Evolutionary conservation across 1,140 invertebrate species (phyloP), one percentile per base, ranked within the genome.

Genomic region (Drosophila ohnishii): DNA sequence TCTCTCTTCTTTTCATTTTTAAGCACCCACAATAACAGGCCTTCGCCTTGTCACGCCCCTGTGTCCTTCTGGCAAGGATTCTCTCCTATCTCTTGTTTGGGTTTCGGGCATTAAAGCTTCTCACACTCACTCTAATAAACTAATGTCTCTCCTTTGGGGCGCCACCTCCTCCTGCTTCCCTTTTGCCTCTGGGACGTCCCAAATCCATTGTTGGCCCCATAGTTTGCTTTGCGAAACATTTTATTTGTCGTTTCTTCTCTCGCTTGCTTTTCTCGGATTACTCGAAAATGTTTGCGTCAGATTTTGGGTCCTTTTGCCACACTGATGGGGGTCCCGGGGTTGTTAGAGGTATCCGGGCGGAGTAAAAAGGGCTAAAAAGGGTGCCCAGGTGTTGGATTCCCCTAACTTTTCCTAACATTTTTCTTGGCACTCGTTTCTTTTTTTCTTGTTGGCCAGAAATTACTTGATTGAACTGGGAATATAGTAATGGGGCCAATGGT

Each of bases 71-170:
- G 28, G 25, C 14, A 48, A 37, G 61, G 42, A 63, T 61, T n/a
- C 64, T 11, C 64, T 66, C 19, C 34, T 72, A 63, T 71, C 47
- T 71, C 42, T 13, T 60, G 53, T 58, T 66, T 45, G 42, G 63
- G 63, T 30, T 66, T 67, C 39, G 48, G 62, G 73, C 63, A 76
- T 66, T 67, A 71, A 60, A 78, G 61, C 53, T 32, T 57, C 79
- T 45, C 60, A 66, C 66, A 78, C 51, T 55, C 40, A 59, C 59
- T 85, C 73, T 86, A 88, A 84, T 88, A 87, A 88, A 87, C 84
- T 88, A 87, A 86, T 86, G 84, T 75, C 69, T 60, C 71, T 70
- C 60, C 76, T 79, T 75, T 78, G 72, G 65, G 80, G 80, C 34
- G 65, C 34, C 67, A 58, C 19, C 70, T 48, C 50, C n/a, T 48